phyloP scores from a whole-genome alignment of 2,797 vertebrate genomes.

The Heteromormyrus szaboi region DNA sequence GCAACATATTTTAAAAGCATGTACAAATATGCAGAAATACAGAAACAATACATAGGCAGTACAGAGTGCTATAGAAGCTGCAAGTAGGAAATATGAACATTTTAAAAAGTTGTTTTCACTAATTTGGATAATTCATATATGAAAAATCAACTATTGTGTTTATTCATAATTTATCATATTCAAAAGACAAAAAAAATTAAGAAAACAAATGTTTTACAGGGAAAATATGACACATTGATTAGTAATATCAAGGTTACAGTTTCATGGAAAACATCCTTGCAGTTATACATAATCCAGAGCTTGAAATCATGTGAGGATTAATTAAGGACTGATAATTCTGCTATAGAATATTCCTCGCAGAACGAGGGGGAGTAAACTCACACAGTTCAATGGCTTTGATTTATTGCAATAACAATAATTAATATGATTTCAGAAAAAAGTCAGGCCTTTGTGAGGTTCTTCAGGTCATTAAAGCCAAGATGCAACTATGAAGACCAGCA shows the following conservation, averaged over 20 bases:
- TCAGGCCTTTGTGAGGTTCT: neutral
- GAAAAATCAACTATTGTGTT: neutral
- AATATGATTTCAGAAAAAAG: neutral
- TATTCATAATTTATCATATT: neutral
- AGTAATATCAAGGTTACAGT: neutral
- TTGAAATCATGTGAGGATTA: neutral
- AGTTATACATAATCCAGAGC: neutral
- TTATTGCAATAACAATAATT: neutral
- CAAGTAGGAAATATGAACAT: neutral
- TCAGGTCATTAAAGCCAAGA: neutral
- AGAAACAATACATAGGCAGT: neutral
- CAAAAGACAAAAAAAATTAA: neutral
- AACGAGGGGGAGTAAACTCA: neutral
- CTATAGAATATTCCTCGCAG: neutral
- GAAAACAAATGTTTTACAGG: neutral
- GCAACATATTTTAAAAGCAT: neutral
- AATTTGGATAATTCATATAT: neutral
- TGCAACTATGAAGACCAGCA: neutral
- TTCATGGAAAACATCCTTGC: neutral
- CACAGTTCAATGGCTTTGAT: neutral
- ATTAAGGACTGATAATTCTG: neutral
- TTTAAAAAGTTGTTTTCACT: neutral
- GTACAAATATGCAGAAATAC: neutral
- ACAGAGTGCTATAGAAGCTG: neutral
- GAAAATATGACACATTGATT: neutral